phyloP scores from a whole-genome alignment of 2,797 vertebrate genomes.

The Sebastes baramenuke region DNA sequence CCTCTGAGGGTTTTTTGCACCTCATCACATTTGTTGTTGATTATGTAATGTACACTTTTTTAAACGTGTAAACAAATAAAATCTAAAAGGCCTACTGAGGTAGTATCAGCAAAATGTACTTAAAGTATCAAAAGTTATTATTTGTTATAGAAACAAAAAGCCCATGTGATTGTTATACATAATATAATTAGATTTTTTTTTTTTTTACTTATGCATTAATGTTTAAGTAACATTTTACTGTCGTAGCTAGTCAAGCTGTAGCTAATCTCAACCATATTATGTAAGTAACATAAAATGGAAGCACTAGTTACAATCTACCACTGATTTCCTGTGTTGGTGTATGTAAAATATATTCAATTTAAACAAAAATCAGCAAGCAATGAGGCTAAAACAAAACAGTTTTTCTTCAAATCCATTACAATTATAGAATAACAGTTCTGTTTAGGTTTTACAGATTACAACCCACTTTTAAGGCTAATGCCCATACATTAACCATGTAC shows the following conservation, averaged over 20 bases:
- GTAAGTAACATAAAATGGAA: not conserved
- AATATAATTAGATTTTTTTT: not conserved
- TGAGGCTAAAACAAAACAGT: conserved; percentile 4
- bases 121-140: not conserved
- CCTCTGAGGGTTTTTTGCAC: too few species aligned
- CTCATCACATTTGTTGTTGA: too few species aligned
- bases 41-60: too few species aligned
- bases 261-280: not conserved
- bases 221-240: not conserved
- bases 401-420: not conserved
- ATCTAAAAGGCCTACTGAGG: not conserved
- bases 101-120: not conserved
- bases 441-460: conserved; percentile 23
- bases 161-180: not conserved
- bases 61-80: too few species aligned
- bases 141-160: not conserved
- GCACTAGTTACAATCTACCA: not conserved
- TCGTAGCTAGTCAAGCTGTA: not conserved
- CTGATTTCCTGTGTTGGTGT: not conserved
- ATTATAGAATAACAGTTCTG: conserved; percentile 9
- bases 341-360: conserved; percentile 9
- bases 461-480: conserved; percentile 13
- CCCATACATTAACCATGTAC: not conserved
- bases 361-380: conserved; percentile 14
- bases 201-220: not conserved